Evolutionary conservation across 2,113 vertebrate species (phyloP), one percentile per base, ranked within the genome.

Genomic region (Silurus asotus): DNA sequence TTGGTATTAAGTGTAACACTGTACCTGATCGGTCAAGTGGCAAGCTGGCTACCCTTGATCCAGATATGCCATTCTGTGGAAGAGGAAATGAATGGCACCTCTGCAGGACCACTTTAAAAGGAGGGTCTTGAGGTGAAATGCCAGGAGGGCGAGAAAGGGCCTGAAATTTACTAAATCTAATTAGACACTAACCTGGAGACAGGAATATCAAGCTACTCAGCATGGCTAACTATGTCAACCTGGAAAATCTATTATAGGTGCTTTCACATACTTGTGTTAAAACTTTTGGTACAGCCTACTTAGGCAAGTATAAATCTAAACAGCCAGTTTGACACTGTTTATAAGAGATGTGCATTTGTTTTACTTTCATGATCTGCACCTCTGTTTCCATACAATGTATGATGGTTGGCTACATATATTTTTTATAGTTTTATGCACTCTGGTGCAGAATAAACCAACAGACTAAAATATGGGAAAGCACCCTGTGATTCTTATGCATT

Each of bases 51-150:
- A 94, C 93, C 88, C 94, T 94, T 85, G 95, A 86, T 51, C 95
- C 94, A 76, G 94, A 91, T 0, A 96, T 94, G 0, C 95, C 94
- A 90, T 93, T 96, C 91, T 95, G 95, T 59, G 96, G 95, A 3
- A 97, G 93, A 0, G 96, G 95, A 45, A 97, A 92, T 0, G 96
- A 97, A 45, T 94, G 93, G 82, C 96, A 97, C 84, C 96, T 94
- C 93, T 97, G 96, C 86, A 97, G 94, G 0, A 96, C 93, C 0
- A 85, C 92, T 93, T 95, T 96, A 87, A 95, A 94, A 2, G 96
- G 94, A 28, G 95, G 93, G 62, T 96, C 94, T 65, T 88, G 90
- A 0, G 96, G 94, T 17, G 93, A 96, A 37, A 95, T 93, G 69
- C 95, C 93, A 6, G 89, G 87, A 19, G 95, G 95, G 0, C 94